A percentile compares a stretch with the other conserved stretches of the same genome.
Evolutionary conservation across 2,797 vertebrate species (phyloP).

Genomic region (Babyrousa celebensis): DNA sequence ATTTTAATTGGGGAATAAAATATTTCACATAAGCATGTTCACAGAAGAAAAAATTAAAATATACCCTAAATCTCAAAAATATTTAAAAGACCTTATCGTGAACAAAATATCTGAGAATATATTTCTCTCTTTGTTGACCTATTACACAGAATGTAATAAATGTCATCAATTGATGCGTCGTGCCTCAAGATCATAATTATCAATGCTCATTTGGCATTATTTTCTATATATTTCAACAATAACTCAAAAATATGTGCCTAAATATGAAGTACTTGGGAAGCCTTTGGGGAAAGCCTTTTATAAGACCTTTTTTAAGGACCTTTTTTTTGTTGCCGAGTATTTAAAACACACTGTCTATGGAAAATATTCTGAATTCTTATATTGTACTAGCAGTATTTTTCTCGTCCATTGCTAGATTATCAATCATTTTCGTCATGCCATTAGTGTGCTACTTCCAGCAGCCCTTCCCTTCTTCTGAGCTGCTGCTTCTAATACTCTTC

Average conservation of each 20-base stretch:
- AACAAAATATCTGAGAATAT: neutral
- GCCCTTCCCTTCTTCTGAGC: neutral
- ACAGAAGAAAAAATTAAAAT: neutral
- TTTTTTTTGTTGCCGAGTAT: neutral
- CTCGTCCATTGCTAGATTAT: neutral
- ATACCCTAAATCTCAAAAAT: neutral
- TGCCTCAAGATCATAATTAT: conserved; percentile 21
- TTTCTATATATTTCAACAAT: neutral
- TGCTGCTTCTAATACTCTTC: neutral
- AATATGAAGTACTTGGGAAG: neutral
- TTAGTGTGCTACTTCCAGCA: neutral
- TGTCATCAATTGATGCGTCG: neutral
- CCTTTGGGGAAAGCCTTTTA: neutral
- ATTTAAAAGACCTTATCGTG: neutral
- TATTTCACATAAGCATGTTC: neutral
- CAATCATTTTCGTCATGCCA: neutral
- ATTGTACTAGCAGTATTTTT: neutral
- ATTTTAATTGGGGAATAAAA: neutral
- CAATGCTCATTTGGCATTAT: neutral
- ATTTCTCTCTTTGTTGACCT: neutral
- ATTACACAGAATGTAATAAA: neutral
- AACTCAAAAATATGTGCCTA: neutral
- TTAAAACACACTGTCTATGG: neutral
- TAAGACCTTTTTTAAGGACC: neutral
- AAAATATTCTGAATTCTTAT: neutral